These are phyloP conservation scores for Oncorhynchus gorbuscha DNA, from an alignment of 2,113 vertebrate genomes.

Conservation along the genomic window DNA sequence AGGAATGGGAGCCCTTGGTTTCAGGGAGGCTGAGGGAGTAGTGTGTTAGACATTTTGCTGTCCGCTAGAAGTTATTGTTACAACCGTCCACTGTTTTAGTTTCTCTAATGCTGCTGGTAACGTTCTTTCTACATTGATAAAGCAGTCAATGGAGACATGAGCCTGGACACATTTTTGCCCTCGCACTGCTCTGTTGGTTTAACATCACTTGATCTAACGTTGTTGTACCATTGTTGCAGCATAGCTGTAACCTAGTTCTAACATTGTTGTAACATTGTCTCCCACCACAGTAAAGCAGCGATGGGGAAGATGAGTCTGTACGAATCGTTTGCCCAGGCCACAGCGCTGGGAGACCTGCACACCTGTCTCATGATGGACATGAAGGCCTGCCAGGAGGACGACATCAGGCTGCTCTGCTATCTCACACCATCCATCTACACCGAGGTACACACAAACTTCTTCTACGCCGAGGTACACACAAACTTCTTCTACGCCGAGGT, in stretches of 20 bases:
- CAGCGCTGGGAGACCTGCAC: constrained; percentile 91
- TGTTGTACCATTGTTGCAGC: too few species aligned
- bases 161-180: too few species aligned
- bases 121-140: too few species aligned
- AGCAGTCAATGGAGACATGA: too few species aligned
- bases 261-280: neutral
- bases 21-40: too few species aligned
- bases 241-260: neutral
- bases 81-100: neutral
- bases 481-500: constrained; percentile 79
- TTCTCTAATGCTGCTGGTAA: neutral
- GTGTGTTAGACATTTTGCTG: too few species aligned
- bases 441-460: constrained; percentile 53
- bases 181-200: too few species aligned
- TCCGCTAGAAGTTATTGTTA: neutral
- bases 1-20: too few species aligned
- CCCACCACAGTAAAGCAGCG: constrained; percentile 83
- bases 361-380: constrained; percentile 99
- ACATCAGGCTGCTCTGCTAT: constrained; percentile 91
- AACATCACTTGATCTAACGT: too few species aligned
- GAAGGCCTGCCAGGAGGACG: constrained; percentile 97
- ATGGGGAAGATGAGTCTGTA: constrained; percentile 94
- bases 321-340: constrained; percentile 95
- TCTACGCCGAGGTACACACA: constrained; percentile 72
- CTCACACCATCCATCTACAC: constrained; percentile 93